Conservation (phyloP, 92 coral and sea anemone genomes). For the Porites divaricata region DNA sequence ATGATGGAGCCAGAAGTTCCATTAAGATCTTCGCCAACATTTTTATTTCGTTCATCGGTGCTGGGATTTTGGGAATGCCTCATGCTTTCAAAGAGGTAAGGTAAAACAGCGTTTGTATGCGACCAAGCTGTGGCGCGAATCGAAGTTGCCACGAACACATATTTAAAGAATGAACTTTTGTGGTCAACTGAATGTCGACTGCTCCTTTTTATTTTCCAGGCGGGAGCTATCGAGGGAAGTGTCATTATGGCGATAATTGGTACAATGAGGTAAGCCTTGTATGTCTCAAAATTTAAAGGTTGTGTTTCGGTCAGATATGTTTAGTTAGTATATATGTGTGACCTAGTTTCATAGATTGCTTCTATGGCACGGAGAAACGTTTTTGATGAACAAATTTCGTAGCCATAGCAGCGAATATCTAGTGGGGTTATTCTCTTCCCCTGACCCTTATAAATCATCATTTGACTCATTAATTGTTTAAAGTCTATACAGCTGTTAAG, state of each 20-base stretch:
- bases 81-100: conserved; percentile 96
- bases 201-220: conserved; percentile 51
- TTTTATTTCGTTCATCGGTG: conserved; percentile 98
- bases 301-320: background rate
- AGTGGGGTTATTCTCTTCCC: background rate
- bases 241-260: conserved; percentile 91
- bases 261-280: conserved; percentile 72
- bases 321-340: too few species aligned
- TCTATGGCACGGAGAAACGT: background rate
- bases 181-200: background rate
- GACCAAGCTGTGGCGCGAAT: background rate
- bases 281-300: background rate
- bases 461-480: background rate
- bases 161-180: conserved; percentile 22
- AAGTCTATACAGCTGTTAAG: background rate
- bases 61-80: conserved; percentile 99
- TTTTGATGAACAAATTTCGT: conserved; percentile 11
- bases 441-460: background rate
- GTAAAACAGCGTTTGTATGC: conserved; percentile 1
- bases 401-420: conserved; percentile 29
- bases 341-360: background rate
- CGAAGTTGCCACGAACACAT: conserved; percentile 41
- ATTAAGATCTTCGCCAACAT: conserved; percentile 96
- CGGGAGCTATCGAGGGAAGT: conserved; percentile 92
- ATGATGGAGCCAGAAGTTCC: conserved; percentile 94